Evolutionary conservation across 2,113 vertebrate genomes (phyloP).

Genomic region (Galeopterus variegatus): DNA sequence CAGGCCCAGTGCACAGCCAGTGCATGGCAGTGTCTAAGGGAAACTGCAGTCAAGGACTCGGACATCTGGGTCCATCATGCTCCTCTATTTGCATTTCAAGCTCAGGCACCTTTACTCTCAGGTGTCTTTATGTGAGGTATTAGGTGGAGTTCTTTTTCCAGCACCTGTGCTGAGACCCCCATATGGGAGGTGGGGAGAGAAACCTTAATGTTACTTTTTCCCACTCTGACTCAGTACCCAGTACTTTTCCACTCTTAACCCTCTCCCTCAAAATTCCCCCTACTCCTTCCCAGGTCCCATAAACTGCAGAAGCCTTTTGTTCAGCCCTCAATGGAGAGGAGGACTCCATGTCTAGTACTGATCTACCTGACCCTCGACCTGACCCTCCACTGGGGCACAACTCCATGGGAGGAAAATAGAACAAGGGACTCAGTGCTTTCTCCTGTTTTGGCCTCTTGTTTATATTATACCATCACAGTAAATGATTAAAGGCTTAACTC

Average conservation of each 20-base stretch:
- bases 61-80: not conserved
- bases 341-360: rapidly evolving
- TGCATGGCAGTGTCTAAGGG: not conserved
- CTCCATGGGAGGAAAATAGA: not conserved
- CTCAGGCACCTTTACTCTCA: rapidly evolving
- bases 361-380: not conserved
- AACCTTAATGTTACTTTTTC: not conserved
- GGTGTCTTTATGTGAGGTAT: not conserved
- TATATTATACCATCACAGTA: not conserved
- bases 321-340: not conserved
- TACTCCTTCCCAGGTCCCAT: rapidly evolving
- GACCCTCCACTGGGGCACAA: rapidly evolving
- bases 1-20: not conserved
- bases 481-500: not conserved
- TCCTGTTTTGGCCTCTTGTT: not conserved
- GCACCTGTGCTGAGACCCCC: not conserved
- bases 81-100: not conserved
- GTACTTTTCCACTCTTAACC: not conserved
- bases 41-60: not conserved
- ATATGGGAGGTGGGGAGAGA: not conserved
- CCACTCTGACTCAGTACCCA: not conserved
- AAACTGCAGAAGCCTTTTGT: not conserved
- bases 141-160: not conserved
- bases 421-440: not conserved
- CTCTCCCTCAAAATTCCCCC: rapidly evolving